A percentile compares a stretch with the other conserved stretches of the same genome.
These are phyloP conservation scores for Decapterus maruadsi DNA, from an alignment of 2,797 vertebrate species.

Conservation along the genomic window DNA sequence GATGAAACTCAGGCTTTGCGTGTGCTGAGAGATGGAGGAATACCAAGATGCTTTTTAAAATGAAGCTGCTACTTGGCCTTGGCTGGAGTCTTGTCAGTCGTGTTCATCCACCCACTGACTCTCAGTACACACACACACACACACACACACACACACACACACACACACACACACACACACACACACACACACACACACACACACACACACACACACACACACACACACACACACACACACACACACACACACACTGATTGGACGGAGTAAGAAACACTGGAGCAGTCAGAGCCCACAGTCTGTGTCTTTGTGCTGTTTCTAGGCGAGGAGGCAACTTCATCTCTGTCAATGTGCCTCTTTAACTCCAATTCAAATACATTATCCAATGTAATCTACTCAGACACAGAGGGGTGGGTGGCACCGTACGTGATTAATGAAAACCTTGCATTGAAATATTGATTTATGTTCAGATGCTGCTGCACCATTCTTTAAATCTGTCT, in stretches of 20 bases:
- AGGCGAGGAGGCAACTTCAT: conserved; percentile 9
- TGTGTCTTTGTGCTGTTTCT: conserved; percentile 21
- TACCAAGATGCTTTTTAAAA: background rate
- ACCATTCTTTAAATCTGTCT: background rate
- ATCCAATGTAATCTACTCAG: background rate
- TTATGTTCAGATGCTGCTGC: conserved; percentile 1
- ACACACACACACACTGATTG: conserved; percentile 20
- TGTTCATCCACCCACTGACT: conserved; percentile 27
- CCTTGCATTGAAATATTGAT: background rate
- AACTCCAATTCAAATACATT: background rate
- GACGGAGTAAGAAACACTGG: background rate
- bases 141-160: background rate
- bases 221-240: background rate
- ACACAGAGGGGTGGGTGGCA: background rate
- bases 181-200: background rate
- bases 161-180: background rate
- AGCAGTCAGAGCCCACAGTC: background rate
- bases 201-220: background rate
- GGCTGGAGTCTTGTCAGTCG: background rate
- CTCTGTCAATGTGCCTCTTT: background rate
- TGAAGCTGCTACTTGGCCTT: conserved; percentile 6
- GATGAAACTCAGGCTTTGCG: background rate
- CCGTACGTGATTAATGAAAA: conserved; percentile 6
- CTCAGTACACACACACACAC: background rate
- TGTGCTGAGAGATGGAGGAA: background rate